Evolutionary conservation across 2,113 vertebrate species (phyloP), one percentile per base, ranked within the genome.

Genomic region (Fregata magnificens): DNA sequence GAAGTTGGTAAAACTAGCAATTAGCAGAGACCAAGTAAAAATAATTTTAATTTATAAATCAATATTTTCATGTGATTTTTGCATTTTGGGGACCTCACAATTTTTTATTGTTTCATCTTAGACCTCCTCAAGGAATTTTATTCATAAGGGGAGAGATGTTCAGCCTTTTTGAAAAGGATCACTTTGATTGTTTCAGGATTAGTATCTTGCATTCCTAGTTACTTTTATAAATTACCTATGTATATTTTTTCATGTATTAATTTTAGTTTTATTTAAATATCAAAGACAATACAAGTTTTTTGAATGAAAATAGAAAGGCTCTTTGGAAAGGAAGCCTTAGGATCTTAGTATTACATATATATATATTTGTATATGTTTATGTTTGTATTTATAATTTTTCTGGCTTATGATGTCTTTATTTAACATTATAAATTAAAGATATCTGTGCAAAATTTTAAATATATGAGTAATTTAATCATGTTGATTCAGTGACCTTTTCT

Each of bases 151-250:
- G 28, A 58, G 29, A 49, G 13, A 32, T 44, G 5, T 65, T 73
- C 55, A 74, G 5, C 1, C 8, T 65, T 78, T 82, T 50, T 40
- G 16, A 79, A 78, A 92, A 29, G 24, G 3, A 45, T 29, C 10
- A 20, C 34, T 79, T 25, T 4, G 0, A 5, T 25, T 52, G 21
- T 72, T 73, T 70, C 14, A 49, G 22, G 44, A 62, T 42, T 2
- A 47, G 4, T 2, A 44, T 49, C 24, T n/a, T 86, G 3, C 10
- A 50, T 55, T 88, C 14, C 13, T 42, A 31, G 13, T n/a, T 86
- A 34, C 10, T 55, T 70, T 82, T n/a, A 1, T 0, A 52, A 56
- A 40, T 36, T 42, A 11, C 1, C 2, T 80, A 31, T 11, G 1
- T 45, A 7, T 36, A 16, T 45, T 22, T 38, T 34, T 42, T 70